These are phyloP conservation scores for Raphicerus campestris DNA, from an alignment of 2,113 vertebrate species.

Conservation along the genomic window DNA sequence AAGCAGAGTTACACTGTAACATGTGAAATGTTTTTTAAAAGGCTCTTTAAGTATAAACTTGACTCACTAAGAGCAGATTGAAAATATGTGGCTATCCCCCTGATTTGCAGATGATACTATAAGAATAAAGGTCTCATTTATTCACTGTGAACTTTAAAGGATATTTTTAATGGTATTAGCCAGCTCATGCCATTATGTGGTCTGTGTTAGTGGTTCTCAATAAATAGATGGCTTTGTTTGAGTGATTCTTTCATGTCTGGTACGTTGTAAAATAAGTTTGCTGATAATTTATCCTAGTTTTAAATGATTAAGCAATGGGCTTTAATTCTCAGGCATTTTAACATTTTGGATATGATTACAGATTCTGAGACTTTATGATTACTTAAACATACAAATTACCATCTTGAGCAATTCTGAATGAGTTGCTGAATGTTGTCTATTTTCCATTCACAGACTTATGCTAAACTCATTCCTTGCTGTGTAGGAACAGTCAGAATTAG, in stretches of 20 bases:
- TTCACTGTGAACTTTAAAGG: not conserved
- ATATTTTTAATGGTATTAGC: slow-evolving; percentile 1
- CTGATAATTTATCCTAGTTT: not conserved
- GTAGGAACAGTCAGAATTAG: not conserved
- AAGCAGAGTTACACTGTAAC: not conserved
- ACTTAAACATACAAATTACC: slow-evolving; percentile 19
- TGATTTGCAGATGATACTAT: not conserved
- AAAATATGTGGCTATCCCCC: not conserved
- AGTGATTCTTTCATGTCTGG: slow-evolving; percentile 26
- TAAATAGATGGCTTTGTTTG: not conserved
- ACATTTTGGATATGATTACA: slow-evolving; percentile 8
- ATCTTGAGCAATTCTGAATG: not conserved
- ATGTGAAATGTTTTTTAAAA: not conserved
- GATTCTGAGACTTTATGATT: slow-evolving; percentile 20
- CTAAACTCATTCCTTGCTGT: not conserved
- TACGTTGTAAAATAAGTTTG: slow-evolving; percentile 28
- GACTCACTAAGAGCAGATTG: not conserved
- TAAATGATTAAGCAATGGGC: not conserved
- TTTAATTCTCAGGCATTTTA: slow-evolving; percentile 33
- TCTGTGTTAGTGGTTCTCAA: not conserved
- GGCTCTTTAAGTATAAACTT: not conserved
- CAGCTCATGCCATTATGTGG: not conserved
- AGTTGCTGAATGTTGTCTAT: not conserved
- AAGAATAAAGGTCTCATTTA: not conserved
- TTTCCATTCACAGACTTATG: not conserved